A percentile compares a stretch with the other conserved stretches of the same genome.
phyloP scores from a whole-genome alignment of 1,140 invertebrate species.

The Dysdera silvatica region DNA sequence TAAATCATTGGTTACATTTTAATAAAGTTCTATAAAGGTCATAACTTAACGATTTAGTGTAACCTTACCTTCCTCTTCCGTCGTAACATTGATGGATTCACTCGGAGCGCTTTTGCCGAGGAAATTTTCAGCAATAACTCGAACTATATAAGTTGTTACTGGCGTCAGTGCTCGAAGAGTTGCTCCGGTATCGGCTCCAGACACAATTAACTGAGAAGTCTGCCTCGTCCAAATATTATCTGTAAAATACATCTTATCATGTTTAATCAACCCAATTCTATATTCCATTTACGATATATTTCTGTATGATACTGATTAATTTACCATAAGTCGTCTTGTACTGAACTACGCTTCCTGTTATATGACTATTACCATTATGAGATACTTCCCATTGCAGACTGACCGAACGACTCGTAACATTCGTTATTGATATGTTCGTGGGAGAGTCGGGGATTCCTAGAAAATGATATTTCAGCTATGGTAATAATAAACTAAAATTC shows the following conservation, averaged over 20 bases:
- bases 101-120: conserved; percentile 84
- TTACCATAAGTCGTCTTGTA: conserved; percentile 26
- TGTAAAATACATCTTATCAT: neutral
- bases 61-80: conserved; percentile 75
- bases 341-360: conserved; percentile 33
- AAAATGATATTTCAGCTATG: no score
- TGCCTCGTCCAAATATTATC: conserved; percentile 26
- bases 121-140: conserved; percentile 89
- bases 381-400: conserved; percentile 31
- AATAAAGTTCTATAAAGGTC: no score
- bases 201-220: conserved; percentile 23
- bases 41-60: no score
- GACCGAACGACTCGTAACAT: conserved; percentile 28
- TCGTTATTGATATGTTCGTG: conserved; percentile 13
- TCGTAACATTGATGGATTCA: conserved; percentile 83
- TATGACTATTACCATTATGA: conserved; percentile 35
- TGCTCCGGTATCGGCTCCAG: conserved; percentile 12
- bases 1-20: no score
- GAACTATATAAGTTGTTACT: conserved; percentile 81
- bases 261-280: no score
- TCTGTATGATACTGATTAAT: neutral
- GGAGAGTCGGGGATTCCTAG: conserved; percentile 18
- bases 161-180: conserved; percentile 55
- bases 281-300: no score
- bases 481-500: no score